Base-by-base conservation (phyloP, 2,888 invertebrate species). In the Athalia cordata region DNA sequence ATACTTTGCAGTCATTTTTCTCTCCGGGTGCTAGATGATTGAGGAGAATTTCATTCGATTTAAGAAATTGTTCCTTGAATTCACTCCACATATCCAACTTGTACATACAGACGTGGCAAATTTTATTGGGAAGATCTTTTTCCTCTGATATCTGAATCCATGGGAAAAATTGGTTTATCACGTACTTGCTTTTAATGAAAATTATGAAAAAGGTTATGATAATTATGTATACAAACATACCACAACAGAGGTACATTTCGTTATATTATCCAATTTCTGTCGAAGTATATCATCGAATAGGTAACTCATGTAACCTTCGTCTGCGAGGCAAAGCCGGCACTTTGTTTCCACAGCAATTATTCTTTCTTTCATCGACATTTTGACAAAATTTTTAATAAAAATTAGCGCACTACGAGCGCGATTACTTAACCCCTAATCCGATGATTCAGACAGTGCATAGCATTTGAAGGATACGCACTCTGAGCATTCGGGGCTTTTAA, bases 41-140 rank as follows among this genome's bases (percentile, higher is more conserved):
- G 43, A 83, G 66, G 9, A 89, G 81, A 6, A 85, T 79, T 47
- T 83, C 79, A 77, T 89, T 86, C 5, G 87, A 86, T 15, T 85
- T 81, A 29, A 89, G 76, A 77, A 89, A 89, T 78, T 85, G 86
- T 66, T 84, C 80, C 64, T 89, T 90, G 75, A 90, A 89, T 61
- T 89, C 88, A 64, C 78, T 82, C 89, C 89, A 89, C 85, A 87
- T 85, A 57, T 89, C 85, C 77, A 90, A 79, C 76, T 90, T 90
- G 79, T 89, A 89, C 6, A 90, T 81, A 75, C 90, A 90, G 57
- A 87, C 81, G 66, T 90, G 88, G 79, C 90, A 90, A 11, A 89
- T 84, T 9, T 84, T 86, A 29, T 80, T 81, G 3, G 90, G 89
- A 50, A 87, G 82, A 78, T 83, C 83, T 3, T 85, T 82, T 13